Evolutionary conservation across 1,140 invertebrate species (phyloP), one percentile per base, ranked within the genome.

Genomic region (Matsumurasca onukii): DNA sequence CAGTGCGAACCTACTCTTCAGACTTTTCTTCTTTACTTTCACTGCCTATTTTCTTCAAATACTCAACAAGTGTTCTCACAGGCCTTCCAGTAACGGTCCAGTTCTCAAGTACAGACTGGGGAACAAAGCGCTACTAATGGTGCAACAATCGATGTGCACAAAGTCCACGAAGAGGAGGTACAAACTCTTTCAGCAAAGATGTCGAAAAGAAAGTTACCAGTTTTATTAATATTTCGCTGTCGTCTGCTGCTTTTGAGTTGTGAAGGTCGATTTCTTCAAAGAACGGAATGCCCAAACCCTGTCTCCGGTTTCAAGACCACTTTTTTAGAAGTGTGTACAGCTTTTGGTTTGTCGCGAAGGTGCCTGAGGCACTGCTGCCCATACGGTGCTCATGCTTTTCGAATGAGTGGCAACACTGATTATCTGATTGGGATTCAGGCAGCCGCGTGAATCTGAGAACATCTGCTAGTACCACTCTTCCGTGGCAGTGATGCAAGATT

Each of bases 401-500:
- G 49, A 51, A n/a, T 59, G 39, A 2, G 92, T 94, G 20, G 91
- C 92, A 72, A 94, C 79, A 74, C 93, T 90, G 24, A 94, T 71
- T 1, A 91, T 83, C 29, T 86, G 82, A 45, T 82, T 81, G 0
- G 88, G 89, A 55, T 89, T 82, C 72, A 86, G 87, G 75, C 84
- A 78, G 72, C 89, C 84, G n/a, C 3, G 90, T 89, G 77, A 95
- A 95, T 68, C 87, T 88, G 27, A 97, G 78, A 3, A 92, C 93
- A 82, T 97, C 95, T 2, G 92, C 92, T 57, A 97, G 83, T 45
- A 96, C 88, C 3, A 97, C 80, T 24, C 94, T 81, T 0, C 94
- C 94, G 76, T 96, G 91, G 80, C 95, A 93, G 0, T 94, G 94
- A 76, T 96, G 93, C 74, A 95, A 90, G 27, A 96, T 84, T 29